Evolutionary conservation across 2,113 vertebrate genomes (phyloP), one percentile per base, ranked within the genome.

Genomic region (Polypterus bichir): DNA sequence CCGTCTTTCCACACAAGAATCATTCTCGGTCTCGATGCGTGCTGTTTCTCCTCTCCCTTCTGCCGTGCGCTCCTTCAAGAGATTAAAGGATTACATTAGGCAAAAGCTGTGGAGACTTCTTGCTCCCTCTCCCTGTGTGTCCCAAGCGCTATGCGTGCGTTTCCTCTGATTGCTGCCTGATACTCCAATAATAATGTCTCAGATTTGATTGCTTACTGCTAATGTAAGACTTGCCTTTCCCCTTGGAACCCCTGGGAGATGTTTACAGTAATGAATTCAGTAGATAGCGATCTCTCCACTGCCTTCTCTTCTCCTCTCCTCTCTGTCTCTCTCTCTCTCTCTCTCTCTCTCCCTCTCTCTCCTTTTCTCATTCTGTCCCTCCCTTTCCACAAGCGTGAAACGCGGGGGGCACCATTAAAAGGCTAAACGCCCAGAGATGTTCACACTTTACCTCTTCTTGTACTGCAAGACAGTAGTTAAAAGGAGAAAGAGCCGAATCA

Each of bases 211-310:
- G 69, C 78, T 77, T 73, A 69, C 47, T 68, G 64, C 77, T 80
- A 76, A 86, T 80, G 81, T 73, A 81, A 82, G 80, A 81, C 72
- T 74, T 82, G 74, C 76, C 68, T 75, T 69, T 70, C 67, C 76
- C 74, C 78, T 79, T 73, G 77, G 79, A 86, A 79, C 88, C 80
- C 83, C 77, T 69, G 77, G 78, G 81, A 90, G 82, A 85, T 85
- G 86, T 81, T 89, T 86, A 86, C 85, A 81, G 88, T 83, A 85
- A 90, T 85, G 86, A 83, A 83, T 87, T 85, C 87, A 81, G 72
- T 75, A 76, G 78, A 64, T 81, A 74, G 80, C 79, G 79, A 79
- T 75, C 70, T 70, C 67, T 0, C 72, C 62, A 59, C 59, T 57
- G 61, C 70, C 63, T 70, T 48, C 71, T 68, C 65, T 58, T 65